Conservation (phyloP, 2,888 invertebrate species). For the Andrena dorsata region DNA sequence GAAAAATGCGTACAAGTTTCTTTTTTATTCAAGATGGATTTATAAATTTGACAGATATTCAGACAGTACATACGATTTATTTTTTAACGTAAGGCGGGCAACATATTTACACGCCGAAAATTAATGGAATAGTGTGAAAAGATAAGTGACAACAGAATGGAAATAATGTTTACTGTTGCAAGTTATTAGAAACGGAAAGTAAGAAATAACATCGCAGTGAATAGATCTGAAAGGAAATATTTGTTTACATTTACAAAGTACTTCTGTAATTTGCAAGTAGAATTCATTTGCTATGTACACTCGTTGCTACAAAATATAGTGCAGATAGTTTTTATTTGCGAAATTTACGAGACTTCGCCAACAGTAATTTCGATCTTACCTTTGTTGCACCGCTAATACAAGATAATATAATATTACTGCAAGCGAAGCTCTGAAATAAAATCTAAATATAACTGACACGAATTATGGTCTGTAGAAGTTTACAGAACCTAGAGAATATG, state of each 20-base stretch:
- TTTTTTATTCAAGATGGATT: constrained; percentile 54
- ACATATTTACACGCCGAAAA: constrained; percentile 40
- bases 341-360: constrained; percentile 17
- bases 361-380: constrained; percentile 20
- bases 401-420: constrained; percentile 15
- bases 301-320: constrained; percentile 38
- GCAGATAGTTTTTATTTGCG: constrained; percentile 33
- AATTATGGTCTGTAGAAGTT: constrained; percentile 45
- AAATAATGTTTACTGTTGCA: constrained; percentile 28
- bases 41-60: constrained; percentile 35
- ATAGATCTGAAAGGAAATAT: constrained; percentile 20
- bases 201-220: constrained; percentile 18
- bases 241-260: constrained; percentile 27
- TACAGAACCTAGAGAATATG: constrained; percentile 46
- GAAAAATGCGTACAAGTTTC: constrained; percentile 5
- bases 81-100: constrained; percentile 10
- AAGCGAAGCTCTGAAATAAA: constrained; percentile 17
- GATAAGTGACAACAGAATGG: constrained; percentile 14
- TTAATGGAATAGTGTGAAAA: constrained; percentile 7
- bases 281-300: constrained; percentile 55
- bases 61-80: constrained; percentile 32
- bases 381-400: constrained; percentile 14
- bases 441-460: constrained; percentile 16
- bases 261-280: constrained; percentile 17
- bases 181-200: constrained; percentile 7